phyloP scores from a whole-genome alignment of 2,797 vertebrate genomes.

The Chelonia mydas region DNA sequence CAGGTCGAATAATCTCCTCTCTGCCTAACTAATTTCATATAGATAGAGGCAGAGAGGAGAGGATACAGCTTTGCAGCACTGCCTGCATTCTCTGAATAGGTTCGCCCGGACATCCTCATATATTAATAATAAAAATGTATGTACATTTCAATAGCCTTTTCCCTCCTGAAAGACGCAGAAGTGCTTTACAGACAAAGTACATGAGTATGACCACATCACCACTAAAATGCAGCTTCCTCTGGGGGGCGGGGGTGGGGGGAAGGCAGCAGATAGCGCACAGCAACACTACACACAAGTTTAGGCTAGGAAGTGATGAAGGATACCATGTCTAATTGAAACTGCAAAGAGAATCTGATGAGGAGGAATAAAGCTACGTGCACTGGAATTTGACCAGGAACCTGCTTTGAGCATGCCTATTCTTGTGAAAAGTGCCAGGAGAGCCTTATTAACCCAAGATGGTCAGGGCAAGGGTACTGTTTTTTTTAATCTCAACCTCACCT shows the following conservation, averaged over 20 bases:
- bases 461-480: background rate
- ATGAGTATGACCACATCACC: background rate
- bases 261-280: constrained; percentile 13
- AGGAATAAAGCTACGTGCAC: background rate
- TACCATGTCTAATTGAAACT: background rate
- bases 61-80: background rate
- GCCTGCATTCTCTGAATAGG: background rate
- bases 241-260: background rate
- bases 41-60: constrained; percentile 14
- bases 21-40: constrained; percentile 64
- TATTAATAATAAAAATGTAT: constrained; percentile 8
- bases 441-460: background rate
- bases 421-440: fast-evolving
- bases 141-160: constrained; percentile 6
- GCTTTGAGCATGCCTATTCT: background rate
- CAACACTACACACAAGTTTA: background rate
- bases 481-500: background rate
- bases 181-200: constrained; percentile 3
- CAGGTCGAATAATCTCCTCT: constrained; percentile 66
- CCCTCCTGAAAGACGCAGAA: background rate
- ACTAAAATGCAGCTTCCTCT: background rate
- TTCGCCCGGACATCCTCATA: background rate
- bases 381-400: background rate
- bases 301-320: background rate
- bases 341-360: background rate